Percentiles rank a stretch among this genome's conserved stretches.
Conservation (phyloP, 2,113 vertebrate species). For the Saguinus imperator region DNA sequence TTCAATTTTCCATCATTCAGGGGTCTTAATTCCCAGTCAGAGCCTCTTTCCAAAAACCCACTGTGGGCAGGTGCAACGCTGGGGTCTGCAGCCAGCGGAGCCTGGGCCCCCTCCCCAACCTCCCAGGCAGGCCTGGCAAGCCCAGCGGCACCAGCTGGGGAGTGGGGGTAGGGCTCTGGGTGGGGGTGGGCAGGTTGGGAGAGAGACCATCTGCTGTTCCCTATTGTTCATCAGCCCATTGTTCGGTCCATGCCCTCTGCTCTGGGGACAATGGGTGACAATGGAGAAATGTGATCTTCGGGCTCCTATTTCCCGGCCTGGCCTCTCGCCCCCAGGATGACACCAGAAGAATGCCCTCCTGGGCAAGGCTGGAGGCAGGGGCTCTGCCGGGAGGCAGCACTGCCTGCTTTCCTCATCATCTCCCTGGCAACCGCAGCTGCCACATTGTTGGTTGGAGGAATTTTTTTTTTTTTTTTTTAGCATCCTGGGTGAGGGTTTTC, state of each 20-base stretch:
- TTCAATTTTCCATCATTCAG: not conserved
- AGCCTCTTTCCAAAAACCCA: constrained; percentile 32
- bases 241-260: constrained; percentile 50
- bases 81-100: constrained; percentile 55
- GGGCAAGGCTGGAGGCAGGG: constrained; percentile 68
- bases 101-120: not conserved
- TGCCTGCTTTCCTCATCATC: constrained; percentile 76
- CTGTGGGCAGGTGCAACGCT: constrained; percentile 31
- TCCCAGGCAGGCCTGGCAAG: constrained; percentile 49
- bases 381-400: constrained; percentile 49
- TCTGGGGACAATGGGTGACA: constrained; percentile 60
- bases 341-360: constrained; percentile 72
- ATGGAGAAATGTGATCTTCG: constrained; percentile 60
- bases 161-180: not conserved
- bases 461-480: constrained; percentile 65
- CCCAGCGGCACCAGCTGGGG: constrained; percentile 59
- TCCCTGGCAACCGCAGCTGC: constrained; percentile 84
- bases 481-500: constrained; percentile 40
- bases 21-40: not conserved
- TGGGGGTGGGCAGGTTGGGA: not conserved
- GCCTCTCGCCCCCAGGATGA: constrained; percentile 42
- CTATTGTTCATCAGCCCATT: constrained; percentile 63
- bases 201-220: constrained; percentile 68
- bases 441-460: constrained; percentile 55
- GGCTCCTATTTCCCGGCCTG: constrained; percentile 68